Percentiles rank a stretch among this genome's conserved stretches.
Evolutionary conservation across 2,113 vertebrate genomes (phyloP).

Genomic region (Atlantisia rogersi): DNA sequence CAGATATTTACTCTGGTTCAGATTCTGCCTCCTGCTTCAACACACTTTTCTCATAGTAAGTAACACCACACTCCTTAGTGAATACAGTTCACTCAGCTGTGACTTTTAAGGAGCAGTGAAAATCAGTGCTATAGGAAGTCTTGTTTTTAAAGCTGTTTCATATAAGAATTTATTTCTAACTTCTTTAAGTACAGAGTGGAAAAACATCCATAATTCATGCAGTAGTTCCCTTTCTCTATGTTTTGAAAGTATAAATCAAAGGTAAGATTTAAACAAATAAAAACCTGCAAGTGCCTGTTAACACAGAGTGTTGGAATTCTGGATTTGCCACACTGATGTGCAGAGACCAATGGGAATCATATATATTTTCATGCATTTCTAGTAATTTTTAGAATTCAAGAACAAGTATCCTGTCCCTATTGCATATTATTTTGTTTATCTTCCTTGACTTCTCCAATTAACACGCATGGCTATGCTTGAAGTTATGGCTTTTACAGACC

Average conservation of each 20-base stretch:
- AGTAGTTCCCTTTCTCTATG: slow-evolving; percentile 7
- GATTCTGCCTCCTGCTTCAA: background rate
- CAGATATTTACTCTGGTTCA: background rate
- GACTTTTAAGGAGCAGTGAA: background rate
- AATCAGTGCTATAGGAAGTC: background rate
- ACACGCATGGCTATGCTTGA: slow-evolving; percentile 18
- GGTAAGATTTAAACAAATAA: slow-evolving; percentile 30
- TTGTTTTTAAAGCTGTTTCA: slow-evolving; percentile 57
- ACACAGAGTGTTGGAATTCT: slow-evolving; percentile 31
- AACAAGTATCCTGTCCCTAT: background rate
- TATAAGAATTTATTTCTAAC: slow-evolving; percentile 35
- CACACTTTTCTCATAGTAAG: background rate
- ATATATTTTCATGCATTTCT: slow-evolving; percentile 36
- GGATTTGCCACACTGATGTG: slow-evolving; percentile 39
- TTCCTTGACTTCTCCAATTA: slow-evolving; percentile 52
- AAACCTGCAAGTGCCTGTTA: slow-evolving; percentile 26
- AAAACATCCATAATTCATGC: slow-evolving; percentile 36
- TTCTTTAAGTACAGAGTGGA: slow-evolving; percentile 1
- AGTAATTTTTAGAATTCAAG: background rate
- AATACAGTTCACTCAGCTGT: background rate
- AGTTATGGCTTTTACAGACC: slow-evolving; percentile 33
- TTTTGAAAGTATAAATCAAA: slow-evolving; percentile 63
- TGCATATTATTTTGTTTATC: slow-evolving; percentile 52
- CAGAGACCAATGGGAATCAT: background rate
- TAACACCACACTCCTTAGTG: background rate